These are phyloP conservation scores for Dynastes hyllus DNA, from an alignment of 2,888 invertebrate species.

Conservation along the genomic window DNA sequence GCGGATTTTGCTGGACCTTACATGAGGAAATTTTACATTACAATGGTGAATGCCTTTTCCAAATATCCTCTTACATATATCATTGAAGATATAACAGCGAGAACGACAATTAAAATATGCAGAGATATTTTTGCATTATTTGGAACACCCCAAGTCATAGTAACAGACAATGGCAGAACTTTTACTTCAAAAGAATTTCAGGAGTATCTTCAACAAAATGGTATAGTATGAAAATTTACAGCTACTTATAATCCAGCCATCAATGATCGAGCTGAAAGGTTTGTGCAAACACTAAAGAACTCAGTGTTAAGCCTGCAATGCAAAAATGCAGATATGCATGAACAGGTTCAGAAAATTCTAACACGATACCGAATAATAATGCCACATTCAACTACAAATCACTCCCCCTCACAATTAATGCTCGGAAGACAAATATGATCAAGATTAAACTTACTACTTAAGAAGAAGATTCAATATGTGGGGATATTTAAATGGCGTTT, in stretches of 20 bases:
- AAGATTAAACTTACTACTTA: too few species aligned
- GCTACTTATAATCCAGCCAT: not conserved
- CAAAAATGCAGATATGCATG: not conserved
- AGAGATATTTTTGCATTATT: not conserved
- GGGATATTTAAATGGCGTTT: too few species aligned
- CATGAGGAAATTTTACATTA: not conserved
- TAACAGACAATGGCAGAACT: not conserved
- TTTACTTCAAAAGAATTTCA: not conserved
- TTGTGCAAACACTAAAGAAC: conserved; percentile 3
- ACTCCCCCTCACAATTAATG: too few species aligned
- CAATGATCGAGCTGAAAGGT: not conserved
- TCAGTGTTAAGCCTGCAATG: not conserved
- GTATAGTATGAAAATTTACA: not conserved
- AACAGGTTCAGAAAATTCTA: not conserved
- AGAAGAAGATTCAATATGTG: too few species aligned
- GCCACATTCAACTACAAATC: not conserved
- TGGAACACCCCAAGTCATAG: not conserved
- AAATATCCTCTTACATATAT: not conserved
- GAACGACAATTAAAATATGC: conserved; percentile 9
- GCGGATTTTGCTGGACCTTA: not conserved
- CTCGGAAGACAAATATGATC: too few species aligned
- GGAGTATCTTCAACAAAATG: not conserved
- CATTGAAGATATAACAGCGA: not conserved
- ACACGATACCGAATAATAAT: conserved; percentile 2
- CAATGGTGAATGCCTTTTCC: not conserved